phyloP scores from a whole-genome alignment of 1,140 invertebrate species.

The Phocides pigmalion region DNA sequence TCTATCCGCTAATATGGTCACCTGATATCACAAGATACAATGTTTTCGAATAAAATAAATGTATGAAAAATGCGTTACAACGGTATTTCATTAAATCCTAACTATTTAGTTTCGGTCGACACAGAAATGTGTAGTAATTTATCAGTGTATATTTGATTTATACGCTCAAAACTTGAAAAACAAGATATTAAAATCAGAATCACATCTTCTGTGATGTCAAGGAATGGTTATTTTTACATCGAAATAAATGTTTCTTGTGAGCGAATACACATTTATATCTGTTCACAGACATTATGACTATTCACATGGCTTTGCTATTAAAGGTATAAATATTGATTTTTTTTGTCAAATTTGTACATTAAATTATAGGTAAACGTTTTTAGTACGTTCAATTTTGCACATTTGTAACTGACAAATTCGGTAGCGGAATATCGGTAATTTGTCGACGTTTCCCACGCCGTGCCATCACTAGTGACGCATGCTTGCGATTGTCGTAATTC shows the following conservation, averaged over 20 bases:
- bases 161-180: constrained; percentile 20
- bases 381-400: not conserved
- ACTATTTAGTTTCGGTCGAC: constrained; percentile 13
- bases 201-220: constrained; percentile 7
- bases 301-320: not conserved
- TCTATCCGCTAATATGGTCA: constrained; percentile 13
- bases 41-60: constrained; percentile 13
- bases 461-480: constrained; percentile 64
- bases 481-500: constrained; percentile 80
- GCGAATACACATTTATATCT: constrained; percentile 32
- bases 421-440: not conserved
- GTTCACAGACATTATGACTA: not conserved
- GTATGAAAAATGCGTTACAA: constrained; percentile 12
- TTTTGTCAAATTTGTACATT: not conserved
- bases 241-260: constrained; percentile 20
- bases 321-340: not conserved
- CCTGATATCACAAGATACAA: constrained; percentile 13
- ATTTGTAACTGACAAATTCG: constrained; percentile 1
- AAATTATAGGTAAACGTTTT: not conserved
- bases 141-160: constrained; percentile 26
- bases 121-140: constrained; percentile 19
- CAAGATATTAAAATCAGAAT: constrained; percentile 8
- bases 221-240: constrained; percentile 13
- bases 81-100: constrained; percentile 14
- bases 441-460: constrained; percentile 51